Evolutionary conservation across 2,113 vertebrate species (phyloP), one percentile per base, ranked within the genome.

Genomic region (Erythrocercus mccallii): DNA sequence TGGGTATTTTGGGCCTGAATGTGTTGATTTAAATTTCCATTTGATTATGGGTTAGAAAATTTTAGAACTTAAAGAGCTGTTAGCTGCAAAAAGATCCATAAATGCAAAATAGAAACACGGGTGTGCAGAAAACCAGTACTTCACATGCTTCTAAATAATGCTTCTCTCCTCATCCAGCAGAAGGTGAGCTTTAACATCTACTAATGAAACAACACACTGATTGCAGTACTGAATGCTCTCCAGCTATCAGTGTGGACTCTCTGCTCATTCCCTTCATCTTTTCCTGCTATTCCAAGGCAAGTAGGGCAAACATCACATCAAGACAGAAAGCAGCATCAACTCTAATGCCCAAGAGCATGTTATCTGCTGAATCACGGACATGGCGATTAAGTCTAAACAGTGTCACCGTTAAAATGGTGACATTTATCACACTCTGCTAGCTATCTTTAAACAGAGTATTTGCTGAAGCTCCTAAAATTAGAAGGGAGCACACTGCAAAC

Each of bases 381-480:
- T 24, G 38, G 76, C 2, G 1, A 83, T 45, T 78, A 93, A 88
- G 74, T 72, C 45, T 70, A 31, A 82, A 88, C 35, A 70, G 79
- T 47, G 42, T 73, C 71, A 88, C 64, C 0, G 2, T 68, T 92
- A 88, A 60, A 95, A 94, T 33, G 25, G 87, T 95, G 94, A 90
- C 81, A 95, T 96, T 83, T 92, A 86, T 94, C 93, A 77, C 42
- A 11, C 57, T 83, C 56, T 2, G 15, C 76, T 86, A 66, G 87
- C 94, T 97, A 92, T 94, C 90, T 94, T 96, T 96, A 95, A 93
- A 86, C 68, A 83, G 48, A 48, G 74, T 62, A 88, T 94, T 93
- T 95, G 88, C 82, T 94, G 76, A 80, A 78, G 45, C 44, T 94
- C 76, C 94, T 94, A 92, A 96, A 97, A 93, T 94, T 92, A 93